Percentiles rank a stretch among this genome's conserved stretches.
phyloP scores from a whole-genome alignment of 2,888 invertebrate species.

The Zygogramma bicolorata region DNA sequence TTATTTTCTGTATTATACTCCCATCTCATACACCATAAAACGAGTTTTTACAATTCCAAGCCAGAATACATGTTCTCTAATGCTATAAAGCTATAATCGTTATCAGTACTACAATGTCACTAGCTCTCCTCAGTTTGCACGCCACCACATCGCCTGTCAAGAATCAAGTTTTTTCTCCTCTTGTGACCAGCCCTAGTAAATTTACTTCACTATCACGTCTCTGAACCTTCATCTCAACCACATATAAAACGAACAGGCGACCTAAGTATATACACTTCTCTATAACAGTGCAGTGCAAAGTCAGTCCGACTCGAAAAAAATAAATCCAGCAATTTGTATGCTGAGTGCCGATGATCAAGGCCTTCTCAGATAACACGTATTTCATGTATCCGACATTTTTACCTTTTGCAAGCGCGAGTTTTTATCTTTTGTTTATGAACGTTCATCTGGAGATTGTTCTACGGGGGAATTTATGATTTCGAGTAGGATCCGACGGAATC shows the following conservation, averaged over 20 bases:
- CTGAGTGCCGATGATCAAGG: slow-evolving; percentile 60
- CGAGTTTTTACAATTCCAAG: too few species aligned
- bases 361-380: slow-evolving; percentile 59
- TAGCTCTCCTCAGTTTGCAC: too few species aligned
- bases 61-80: too few species aligned
- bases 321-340: slow-evolving; percentile 62
- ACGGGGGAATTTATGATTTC: not conserved
- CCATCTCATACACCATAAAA: too few species aligned
- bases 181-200: not conserved
- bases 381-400: slow-evolving; percentile 59
- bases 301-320: slow-evolving; percentile 51
- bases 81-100: too few species aligned
- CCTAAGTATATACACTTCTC: slow-evolving; percentile 29
- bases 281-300: slow-evolving; percentile 43
- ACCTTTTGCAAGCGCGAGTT: slow-evolving; percentile 54
- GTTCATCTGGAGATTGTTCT: slow-evolving; percentile 21
- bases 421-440: slow-evolving; percentile 49
- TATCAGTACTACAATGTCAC: too few species aligned
- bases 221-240: not conserved
- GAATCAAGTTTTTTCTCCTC: too few species aligned
- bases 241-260: slow-evolving; percentile 13
- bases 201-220: not conserved
- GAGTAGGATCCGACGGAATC: not conserved
- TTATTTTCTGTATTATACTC: too few species aligned
- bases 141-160: too few species aligned